A percentile compares a stretch with the other conserved stretches of the same genome.
These are phyloP conservation scores for Cydia pomonella DNA, from an alignment of 1,140 invertebrate species.

Conservation along the genomic window DNA sequence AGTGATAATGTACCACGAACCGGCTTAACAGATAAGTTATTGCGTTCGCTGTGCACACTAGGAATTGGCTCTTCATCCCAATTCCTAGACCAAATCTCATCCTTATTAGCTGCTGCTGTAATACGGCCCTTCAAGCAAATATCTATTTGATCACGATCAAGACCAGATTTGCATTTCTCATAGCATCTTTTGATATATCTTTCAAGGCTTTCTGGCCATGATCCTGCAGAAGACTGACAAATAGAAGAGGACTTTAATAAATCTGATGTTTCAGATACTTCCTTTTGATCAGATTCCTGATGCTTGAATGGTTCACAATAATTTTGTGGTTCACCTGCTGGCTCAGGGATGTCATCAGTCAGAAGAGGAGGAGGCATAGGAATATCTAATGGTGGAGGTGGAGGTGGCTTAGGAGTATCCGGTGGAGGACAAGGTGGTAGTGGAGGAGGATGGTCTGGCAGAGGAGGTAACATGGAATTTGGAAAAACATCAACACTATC, in stretches of 20 bases:
- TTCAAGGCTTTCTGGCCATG: constrained; percentile 88
- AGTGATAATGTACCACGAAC: constrained; percentile 78
- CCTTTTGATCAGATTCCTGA: constrained; percentile 43
- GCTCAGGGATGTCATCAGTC: constrained; percentile 70
- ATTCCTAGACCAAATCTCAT: constrained; percentile 92
- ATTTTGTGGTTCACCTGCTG: constrained; percentile 53
- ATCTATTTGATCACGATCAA: constrained; percentile 96
- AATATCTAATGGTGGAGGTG: constrained; percentile 72
- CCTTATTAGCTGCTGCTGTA: constrained; percentile 91
- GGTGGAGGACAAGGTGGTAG: constrained; percentile 79
- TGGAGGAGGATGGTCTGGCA: constrained; percentile 81
- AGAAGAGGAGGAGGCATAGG: constrained; percentile 71
- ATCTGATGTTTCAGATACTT: constrained; percentile 56
- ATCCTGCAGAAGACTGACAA: constrained; percentile 76
- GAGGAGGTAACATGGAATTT: constrained; percentile 78
- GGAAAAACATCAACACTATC: constrained; percentile 72
- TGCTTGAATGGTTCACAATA: constrained; percentile 40
- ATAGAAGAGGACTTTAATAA: constrained; percentile 64
- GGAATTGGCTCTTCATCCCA: constrained; percentile 96
- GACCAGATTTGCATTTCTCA: constrained; percentile 91
- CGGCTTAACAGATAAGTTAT: constrained; percentile 82
- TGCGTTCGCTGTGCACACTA: constrained; percentile 88
- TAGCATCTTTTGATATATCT: constrained; percentile 96
- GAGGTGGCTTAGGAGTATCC: constrained; percentile 74
- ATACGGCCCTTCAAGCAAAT: constrained; percentile 96